Conservation (phyloP, 2,113 vertebrate species). For the Aldabrachelys gigantea region DNA sequence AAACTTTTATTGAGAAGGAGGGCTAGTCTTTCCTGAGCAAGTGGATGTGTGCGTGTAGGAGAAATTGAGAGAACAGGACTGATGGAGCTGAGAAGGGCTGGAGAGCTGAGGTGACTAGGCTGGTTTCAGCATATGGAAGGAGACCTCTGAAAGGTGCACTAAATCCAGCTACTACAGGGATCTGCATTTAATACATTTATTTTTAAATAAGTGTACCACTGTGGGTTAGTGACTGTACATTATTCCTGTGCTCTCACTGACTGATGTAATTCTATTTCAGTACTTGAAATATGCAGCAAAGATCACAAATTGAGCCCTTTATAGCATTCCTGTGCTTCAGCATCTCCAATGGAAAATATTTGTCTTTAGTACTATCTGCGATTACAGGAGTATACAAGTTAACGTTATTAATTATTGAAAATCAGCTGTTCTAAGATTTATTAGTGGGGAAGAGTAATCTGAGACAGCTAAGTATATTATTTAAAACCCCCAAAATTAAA, state of each 20-base stretch:
- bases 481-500: background rate
- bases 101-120: conserved; percentile 15
- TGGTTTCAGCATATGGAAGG: conserved; percentile 34
- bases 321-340: conserved; percentile 18
- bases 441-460: background rate
- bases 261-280: background rate
- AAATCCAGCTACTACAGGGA: conserved; percentile 32
- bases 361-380: background rate
- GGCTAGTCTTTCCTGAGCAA: background rate
- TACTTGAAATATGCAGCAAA: conserved; percentile 24
- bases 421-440: background rate
- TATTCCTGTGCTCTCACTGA: background rate
- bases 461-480: background rate
- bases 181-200: conserved; percentile 36
- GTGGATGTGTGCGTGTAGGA: background rate
- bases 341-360: background rate
- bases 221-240: background rate
- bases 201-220: background rate
- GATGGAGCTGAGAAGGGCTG: background rate
- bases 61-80: background rate
- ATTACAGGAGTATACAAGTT: background rate
- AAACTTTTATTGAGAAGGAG: background rate
- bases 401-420: background rate
- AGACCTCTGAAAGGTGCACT: conserved; percentile 12
- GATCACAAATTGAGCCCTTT: background rate